Base-by-base conservation (phyloP, 1,140 invertebrate species). In the Pseudoatta argentina region DNA sequence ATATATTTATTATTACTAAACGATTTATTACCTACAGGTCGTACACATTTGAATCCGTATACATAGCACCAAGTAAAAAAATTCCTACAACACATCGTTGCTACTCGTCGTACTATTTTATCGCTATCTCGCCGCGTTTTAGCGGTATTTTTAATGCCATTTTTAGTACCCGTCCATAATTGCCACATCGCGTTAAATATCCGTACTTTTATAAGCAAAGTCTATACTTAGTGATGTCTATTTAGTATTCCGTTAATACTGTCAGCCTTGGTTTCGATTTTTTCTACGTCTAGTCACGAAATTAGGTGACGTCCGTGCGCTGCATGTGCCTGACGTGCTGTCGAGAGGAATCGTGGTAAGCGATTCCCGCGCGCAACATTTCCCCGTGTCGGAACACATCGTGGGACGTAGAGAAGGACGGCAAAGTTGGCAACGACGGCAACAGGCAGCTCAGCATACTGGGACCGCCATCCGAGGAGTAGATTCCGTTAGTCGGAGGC, bases 331-430 rank as follows among this genome's bases (percentile, higher is more conserved):
- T 91, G 16, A 76, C 57, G 16, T 92, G 91, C 30, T 93, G 91
- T 61, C 92, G 91, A 0, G 91, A 87, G 0, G 93, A 85, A 63
- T 94, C 93, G 21, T 93, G 92, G 48, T 94, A 94, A 4, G 91
- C 92, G 39, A 93, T 92, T 10, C 92, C 92, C n/a, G 92, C 92
- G 16, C 93, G 83, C 53, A 94, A 59, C 82, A 94, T 92, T 78
- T 94, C 93, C 30, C 91, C 88, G 27, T 94, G 93, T 53, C 92
- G 91, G 69, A 93, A 93, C 61, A 93, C 85, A 64, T 93, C 93
- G 81, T 93, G 93, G 0, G 92, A 87, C 21, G 92, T 82, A 16
- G 92, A 91, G 8, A 94, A 81, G 30, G 92, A 86, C 51, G 93
- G 91, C 53, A 93, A 86, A 7, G 93, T 89, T 10, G 92, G 91